Percentiles rank a stretch among this genome's conserved stretches.
phyloP scores from a whole-genome alignment of 2,888 invertebrate species.

The Hypselothyrea guttata region DNA sequence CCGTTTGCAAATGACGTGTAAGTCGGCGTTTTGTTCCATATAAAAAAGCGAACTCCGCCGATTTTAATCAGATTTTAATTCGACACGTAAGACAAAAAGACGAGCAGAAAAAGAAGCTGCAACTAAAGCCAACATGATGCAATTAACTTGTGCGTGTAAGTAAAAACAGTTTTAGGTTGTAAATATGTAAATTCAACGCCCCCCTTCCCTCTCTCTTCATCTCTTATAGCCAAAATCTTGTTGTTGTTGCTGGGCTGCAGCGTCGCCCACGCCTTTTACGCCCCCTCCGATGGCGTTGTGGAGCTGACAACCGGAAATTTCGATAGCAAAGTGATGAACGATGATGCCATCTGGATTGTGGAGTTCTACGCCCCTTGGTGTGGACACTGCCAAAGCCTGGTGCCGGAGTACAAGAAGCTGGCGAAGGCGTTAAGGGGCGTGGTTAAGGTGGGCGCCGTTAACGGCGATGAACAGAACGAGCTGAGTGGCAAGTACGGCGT shows the following conservation, averaged over 20 bases:
- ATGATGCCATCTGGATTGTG: conserved; percentile 96
- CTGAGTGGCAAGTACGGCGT: conserved; percentile 91
- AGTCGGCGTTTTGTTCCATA: conserved; percentile 35
- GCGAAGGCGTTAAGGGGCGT: conserved; percentile 97
- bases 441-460: conserved; percentile 96
- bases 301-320: conserved; percentile 95
- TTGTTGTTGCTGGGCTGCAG: conserved; percentile 43
- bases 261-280: conserved; percentile 84
- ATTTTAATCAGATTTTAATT: conserved; percentile 10
- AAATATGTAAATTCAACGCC: conserved; percentile 8
- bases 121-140: conserved; percentile 19
- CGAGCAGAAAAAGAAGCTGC: conserved; percentile 13
- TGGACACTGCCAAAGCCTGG: conserved; percentile 93
- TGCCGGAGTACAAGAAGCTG: conserved; percentile 96
- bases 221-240: conserved; percentile 56
- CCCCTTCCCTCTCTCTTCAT: too few species aligned
- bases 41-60: conserved; percentile 9
- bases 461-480: conserved; percentile 94
- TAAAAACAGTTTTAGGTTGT: not conserved
- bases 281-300: conserved; percentile 89
- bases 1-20: conserved; percentile 53
- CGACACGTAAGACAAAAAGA: conserved; percentile 15
- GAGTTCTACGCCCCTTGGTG: conserved; percentile 96
- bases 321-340: conserved; percentile 90
- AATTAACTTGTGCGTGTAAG: not conserved